Base-by-base conservation (phyloP, 1,140 invertebrate genomes). In the Temnothorax nylanderi region DNA sequence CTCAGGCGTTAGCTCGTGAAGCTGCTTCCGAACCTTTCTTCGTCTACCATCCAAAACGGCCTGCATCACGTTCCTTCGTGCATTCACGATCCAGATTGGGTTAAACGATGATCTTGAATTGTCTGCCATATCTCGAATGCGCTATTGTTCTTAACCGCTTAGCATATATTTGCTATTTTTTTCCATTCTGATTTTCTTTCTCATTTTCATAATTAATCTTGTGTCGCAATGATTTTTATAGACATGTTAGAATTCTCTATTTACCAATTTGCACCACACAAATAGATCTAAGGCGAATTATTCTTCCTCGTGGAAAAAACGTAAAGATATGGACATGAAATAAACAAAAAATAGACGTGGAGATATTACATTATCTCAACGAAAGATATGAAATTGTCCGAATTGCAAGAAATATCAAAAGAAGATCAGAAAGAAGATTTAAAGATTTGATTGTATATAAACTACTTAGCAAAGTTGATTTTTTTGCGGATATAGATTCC, bases 11-110 rank as follows among this genome's bases (percentile, higher is more conserved):
- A 78, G 60, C 76, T 78, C 76, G 44, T 8, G 54, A 41, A 60
- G 41, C 10, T n/a, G 21, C 60, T 78, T 78, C 44, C 60, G 60
- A 78, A 78, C 41, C 60, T 65, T 78, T 78, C 76, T 78, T 78
- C 21, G 7, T 77, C 16, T 64, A 16, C 37, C 56, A 78, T 47
- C 44, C 76, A 32, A 49, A 69, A 69, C 13, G 58, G 60, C 13
- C 58, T 49, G 56, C 10, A 77, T 62, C 41, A 32, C n/a, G 76
- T 47, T 78, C 6, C 26, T 44, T 78, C 26, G 18, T 49, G 26
- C 13, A 65, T 49, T 49, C 18, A 47, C 44, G 44, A 49, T 78
- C 60, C 41, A 65, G 18, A 78, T 47, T 58, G n/a, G 34, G 34
- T 78, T 37, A 60, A 78, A 78, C 18, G 21, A 41, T 34, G 37